Conservation (phyloP, 37 sponge, comb jelly and placozoan genomes). For the Mnemiopsis leidyi region DNA sequence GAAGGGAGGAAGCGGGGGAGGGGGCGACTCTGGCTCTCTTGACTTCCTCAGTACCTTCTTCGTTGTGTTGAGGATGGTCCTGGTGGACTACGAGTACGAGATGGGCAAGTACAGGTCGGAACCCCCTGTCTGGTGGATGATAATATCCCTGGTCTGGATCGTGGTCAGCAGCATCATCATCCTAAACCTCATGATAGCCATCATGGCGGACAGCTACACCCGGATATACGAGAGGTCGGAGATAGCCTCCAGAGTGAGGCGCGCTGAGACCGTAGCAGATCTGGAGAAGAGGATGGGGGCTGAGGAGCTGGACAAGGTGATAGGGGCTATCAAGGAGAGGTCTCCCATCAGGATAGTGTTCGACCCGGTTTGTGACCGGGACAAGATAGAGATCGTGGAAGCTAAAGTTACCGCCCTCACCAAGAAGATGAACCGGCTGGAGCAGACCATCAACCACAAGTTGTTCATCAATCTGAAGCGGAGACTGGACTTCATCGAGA, state of each 20-base stretch:
- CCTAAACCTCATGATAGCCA: slow-evolving; percentile 14
- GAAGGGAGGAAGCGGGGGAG: background rate
- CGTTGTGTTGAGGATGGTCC: slow-evolving; percentile 5
- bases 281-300: background rate
- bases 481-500: background rate
- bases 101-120: background rate
- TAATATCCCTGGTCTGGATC: slow-evolving; percentile 6
- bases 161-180: background rate
- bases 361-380: slow-evolving; percentile 3
- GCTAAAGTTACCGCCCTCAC: background rate
- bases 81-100: background rate
- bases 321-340: background rate
- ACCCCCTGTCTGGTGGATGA: background rate
- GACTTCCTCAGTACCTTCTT: background rate
- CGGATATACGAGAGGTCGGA: slow-evolving; percentile 24
- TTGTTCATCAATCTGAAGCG: background rate
- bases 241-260: background rate
- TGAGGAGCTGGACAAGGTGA: background rate
- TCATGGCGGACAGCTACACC: slow-evolving; percentile 41
- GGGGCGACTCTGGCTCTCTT: background rate
- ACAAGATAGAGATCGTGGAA: slow-evolving; percentile 11
- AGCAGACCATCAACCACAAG: background rate
- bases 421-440: slow-evolving; percentile 4
- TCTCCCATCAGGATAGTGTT: background rate
- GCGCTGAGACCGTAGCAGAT: background rate